These are phyloP conservation scores for Bombus waltoni DNA, from an alignment of 1,140 invertebrate genomes.

Conservation along the genomic window DNA sequence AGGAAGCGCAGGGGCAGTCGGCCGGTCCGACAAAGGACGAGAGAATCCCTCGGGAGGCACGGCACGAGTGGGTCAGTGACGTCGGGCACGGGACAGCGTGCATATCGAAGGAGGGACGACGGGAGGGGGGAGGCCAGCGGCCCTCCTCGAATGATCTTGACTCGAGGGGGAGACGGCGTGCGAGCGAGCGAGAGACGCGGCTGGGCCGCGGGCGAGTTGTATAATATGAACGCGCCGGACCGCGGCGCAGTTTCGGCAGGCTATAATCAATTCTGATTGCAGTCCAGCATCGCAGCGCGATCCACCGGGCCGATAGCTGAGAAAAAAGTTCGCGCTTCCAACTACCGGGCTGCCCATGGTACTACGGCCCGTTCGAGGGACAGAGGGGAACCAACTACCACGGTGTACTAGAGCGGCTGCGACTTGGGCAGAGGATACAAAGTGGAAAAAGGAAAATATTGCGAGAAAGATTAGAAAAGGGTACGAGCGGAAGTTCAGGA, in stretches of 20 bases:
- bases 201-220: constrained; percentile 77
- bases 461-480: neutral
- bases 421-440: too few relatives aligned
- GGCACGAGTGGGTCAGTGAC: constrained; percentile 59
- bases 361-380: constrained; percentile 17
- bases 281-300: constrained; percentile 78
- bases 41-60: constrained; percentile 36
- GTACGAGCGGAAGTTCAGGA: too few relatives aligned
- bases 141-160: constrained; percentile 31
- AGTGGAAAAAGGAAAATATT: neutral
- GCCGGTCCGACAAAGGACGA: constrained; percentile 37
- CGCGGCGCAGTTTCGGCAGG: constrained; percentile 81
- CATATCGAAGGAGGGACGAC: constrained; percentile 17
- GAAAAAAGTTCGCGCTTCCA: constrained; percentile 75
- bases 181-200: constrained; percentile 55
- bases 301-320: constrained; percentile 79
- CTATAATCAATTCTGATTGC: constrained; percentile 84
- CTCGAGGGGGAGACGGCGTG: constrained; percentile 18
- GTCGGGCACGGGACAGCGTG: constrained; percentile 62
- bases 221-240: constrained; percentile 76
- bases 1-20: constrained; percentile 9
- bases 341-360: constrained; percentile 75
- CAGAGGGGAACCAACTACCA: constrained; percentile 18
- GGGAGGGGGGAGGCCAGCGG: neutral
- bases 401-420: constrained; percentile 15